Evolutionary conservation across 2,888 invertebrate genomes (phyloP).

Genomic region (Himalopsyche kuldschensis): DNA sequence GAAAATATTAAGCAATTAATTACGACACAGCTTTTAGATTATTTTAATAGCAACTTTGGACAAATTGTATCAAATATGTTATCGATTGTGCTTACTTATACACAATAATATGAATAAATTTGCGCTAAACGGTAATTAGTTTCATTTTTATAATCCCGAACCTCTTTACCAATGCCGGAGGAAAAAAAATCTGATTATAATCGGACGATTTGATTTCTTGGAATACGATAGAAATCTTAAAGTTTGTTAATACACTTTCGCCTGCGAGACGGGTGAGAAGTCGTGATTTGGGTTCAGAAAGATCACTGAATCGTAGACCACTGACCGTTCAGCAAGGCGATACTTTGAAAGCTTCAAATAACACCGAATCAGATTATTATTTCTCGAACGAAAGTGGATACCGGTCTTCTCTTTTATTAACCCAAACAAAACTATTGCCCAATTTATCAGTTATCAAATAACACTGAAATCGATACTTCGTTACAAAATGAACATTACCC

Average conservation of each 20-base stretch:
- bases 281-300: background rate
- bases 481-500: background rate
- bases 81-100: no score
- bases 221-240: background rate
- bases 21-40: no score
- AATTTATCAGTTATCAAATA: background rate
- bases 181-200: background rate
- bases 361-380: background rate
- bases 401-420: background rate
- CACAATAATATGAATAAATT: no score
- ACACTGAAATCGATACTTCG: background rate
- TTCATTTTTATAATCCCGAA: background rate
- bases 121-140: no score
- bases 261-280: background rate
- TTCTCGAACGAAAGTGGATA: background rate
- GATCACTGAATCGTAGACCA: background rate
- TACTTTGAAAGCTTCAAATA: no score
- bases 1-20: no score
- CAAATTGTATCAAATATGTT: no score
- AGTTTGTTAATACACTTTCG: background rate
- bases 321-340: background rate
- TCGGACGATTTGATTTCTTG: background rate
- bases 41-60: no score
- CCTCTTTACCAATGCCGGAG: background rate
- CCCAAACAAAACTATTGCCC: background rate